Conservation (phyloP, 2,888 invertebrate genomes). For the Drosophila mimetica region DNA sequence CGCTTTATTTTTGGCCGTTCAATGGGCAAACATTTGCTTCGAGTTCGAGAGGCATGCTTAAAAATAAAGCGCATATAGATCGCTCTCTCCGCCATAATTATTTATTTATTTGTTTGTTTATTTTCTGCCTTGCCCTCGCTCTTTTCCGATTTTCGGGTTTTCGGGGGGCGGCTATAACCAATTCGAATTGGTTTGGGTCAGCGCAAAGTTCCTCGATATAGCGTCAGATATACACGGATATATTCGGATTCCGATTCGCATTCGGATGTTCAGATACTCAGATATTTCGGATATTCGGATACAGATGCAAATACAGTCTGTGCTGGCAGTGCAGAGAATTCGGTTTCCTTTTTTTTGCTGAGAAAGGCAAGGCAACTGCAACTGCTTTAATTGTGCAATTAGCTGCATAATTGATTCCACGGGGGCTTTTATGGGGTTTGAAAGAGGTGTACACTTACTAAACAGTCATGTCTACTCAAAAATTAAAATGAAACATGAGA, state of each 20-base stretch:
- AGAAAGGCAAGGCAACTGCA: slow-evolving; percentile 10
- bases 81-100: slow-evolving; percentile 11
- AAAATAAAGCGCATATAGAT: slow-evolving; percentile 22
- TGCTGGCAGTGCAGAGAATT: slow-evolving; percentile 13
- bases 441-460: neutral
- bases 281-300: neutral
- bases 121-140: slow-evolving; percentile 35
- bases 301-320: slow-evolving; percentile 8
- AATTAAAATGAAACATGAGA: no score
- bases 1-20: slow-evolving; percentile 22
- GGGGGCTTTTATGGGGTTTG: neutral
- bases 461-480: neutral
- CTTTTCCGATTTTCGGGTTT: neutral
- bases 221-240: neutral
- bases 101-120: slow-evolving; percentile 40
- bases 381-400: slow-evolving; percentile 62
- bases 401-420: slow-evolving; percentile 61
- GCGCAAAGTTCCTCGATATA: slow-evolving; percentile 22
- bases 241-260: neutral
- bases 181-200: slow-evolving; percentile 51
- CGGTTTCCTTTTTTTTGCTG: neutral
- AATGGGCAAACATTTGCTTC: slow-evolving; percentile 18
- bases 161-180: slow-evolving; percentile 42
- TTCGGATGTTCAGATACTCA: neutral
- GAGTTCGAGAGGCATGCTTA: slow-evolving; percentile 8